Percentiles rank a stretch among this genome's conserved stretches.
Evolutionary conservation across 2,888 invertebrate genomes (phyloP).

Genomic region (Pseudococcus jackbeardsleyi): DNA sequence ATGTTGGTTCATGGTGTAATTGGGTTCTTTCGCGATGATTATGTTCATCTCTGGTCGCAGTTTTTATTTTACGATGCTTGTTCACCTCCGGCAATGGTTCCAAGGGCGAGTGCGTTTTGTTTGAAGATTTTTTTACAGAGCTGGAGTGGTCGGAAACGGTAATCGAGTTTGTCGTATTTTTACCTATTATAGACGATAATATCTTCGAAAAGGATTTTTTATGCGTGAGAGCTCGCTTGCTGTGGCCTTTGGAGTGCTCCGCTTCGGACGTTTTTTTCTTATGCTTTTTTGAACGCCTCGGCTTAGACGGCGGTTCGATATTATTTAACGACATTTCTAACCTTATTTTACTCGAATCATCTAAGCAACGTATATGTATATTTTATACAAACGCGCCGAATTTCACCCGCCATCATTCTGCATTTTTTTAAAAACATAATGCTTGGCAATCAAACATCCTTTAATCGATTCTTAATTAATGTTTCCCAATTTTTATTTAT

Average conservation of each 20-base stretch:
- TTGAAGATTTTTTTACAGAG: neutral
- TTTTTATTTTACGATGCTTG: neutral
- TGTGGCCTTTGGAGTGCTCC: too few species aligned
- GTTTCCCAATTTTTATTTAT: too few species aligned
- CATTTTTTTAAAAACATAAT: neutral
- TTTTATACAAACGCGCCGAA: neutral
- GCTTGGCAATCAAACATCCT: conserved; percentile 13
- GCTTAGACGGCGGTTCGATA: neutral
- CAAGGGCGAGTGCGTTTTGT: neutral
- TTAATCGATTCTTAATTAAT: too few species aligned
- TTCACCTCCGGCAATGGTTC: neutral
- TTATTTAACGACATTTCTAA: neutral
- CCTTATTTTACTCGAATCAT: neutral
- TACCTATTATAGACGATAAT: neutral
- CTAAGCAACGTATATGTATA: too few species aligned
- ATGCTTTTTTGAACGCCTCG: neutral
- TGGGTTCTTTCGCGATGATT: neutral
- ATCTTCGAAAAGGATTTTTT: conserved; percentile 32
- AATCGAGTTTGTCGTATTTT: neutral
- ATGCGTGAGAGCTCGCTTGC: neutral
- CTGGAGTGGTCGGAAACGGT: too few species aligned
- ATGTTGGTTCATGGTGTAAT: neutral
- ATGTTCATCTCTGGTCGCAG: neutral
- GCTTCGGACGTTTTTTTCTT: neutral
- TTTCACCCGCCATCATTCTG: neutral